Base-by-base conservation (phyloP, 1,140 invertebrate genomes). In the Dreissena rostriformis region DNA sequence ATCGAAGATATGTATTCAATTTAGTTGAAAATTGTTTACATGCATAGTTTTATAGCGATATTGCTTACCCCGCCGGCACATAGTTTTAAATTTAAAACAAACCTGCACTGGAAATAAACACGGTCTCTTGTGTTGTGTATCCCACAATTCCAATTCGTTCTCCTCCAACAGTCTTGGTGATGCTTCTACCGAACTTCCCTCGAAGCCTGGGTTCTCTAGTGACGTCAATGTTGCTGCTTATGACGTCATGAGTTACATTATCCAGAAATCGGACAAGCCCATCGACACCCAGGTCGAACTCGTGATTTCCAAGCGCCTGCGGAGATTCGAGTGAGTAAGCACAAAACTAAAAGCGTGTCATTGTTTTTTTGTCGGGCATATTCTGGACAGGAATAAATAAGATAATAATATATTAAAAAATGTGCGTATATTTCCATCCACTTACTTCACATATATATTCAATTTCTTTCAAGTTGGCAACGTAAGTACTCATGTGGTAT, bases 221-320 rank as follows among this genome's bases (percentile, higher is more conserved):
- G 0, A 96, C 93, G 86, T 97, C 95, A 15, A 98, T 94, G 92
- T 98, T 99, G 65, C 96, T 94, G 5, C 96, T 95, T 0, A 98
- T 90, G 0, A 98, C 94, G 0, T 97, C 97, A 85, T 96, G 96
- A 0, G 94, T 94, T 2, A 96, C 93, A 53, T 95, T 95, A 29
- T 96, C 93, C 12, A 98, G 92, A 91, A 97, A 98, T 1, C 96
- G 96, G n/a, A 96, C 94, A 5, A 98, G 91, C 14, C 96, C 97
- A 0, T 92, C 91, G 0, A 97, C 94, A 0, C 96, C 96, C 76
- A 97, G 95, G 91, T 98, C 98, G 90, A 99, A 98, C 93, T 99
- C 98, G 89, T 99, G 98, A 90, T 99, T 99, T 28, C 98, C 98
- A 74, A 99, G 94, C n/a, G 96, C 96, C 97, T 98, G 78, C 1